Base-by-base conservation (phyloP, 35 echinoderm and acorn worm genomes). In the Lytechinus pictus region DNA sequence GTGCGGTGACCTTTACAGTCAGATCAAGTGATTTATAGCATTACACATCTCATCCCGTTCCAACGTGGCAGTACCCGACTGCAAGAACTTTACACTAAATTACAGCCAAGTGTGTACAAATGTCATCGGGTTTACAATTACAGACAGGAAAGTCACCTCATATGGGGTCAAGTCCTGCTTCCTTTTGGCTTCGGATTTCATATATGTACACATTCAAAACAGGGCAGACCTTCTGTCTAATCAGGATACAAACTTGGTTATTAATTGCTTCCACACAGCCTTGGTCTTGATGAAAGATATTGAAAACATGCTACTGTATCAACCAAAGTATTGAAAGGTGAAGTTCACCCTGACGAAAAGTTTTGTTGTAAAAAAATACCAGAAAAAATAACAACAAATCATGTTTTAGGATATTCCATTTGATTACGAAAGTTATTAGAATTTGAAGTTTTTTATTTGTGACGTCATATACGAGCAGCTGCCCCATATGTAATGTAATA, bases 21-120 rank as follows among this genome's bases (percentile, higher is more conserved):
- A 79, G 66, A 79, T 79, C 66, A n/a, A 79, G 66, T 79, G 66
- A 79, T 79, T 79, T 79, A 79, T 79, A 79, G 21, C 66, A 79
- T 58, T 10, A 58, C 13, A 13, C 13, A 13, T 58, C 56, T 58
- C 16, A 79, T 79, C 66, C 66, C 21, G 21, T 24, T 79, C 66
- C n/a, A 27, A 24, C 66, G 5, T 3, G 24, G 16, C 66, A 79
- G 66, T 24, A 79, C 66, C n/a, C n/a, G 66, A 79, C 66, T 79
- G 66, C 66, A 79, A 79, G 66, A 24, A 79, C n/a, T 79, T 24
- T 79, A n/a, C n/a, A n/a, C n/a, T n/a, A n/a, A n/a, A n/a, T n/a
- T n/a, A 79, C 66, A 79, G 66, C n/a, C 66, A 24, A 79, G 66
- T 6, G 0, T 79, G 66, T 24, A 79, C 33, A 44, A 44, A 44